Conservation (phyloP, 1,140 invertebrate species). For the Macrotrachela quadricornifera region DNA sequence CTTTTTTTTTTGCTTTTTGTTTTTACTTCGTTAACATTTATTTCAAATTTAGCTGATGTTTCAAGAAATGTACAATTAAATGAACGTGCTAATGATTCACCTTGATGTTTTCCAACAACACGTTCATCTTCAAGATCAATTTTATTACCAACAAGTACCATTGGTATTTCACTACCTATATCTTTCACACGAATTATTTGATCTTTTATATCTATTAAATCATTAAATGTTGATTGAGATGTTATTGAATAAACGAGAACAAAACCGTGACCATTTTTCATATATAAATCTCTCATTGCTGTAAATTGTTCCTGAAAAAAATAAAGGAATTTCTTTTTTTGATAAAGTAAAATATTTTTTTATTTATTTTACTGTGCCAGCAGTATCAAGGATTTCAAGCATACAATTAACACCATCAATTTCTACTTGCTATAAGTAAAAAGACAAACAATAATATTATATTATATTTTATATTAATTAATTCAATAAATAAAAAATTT, state of each 20-base stretch:
- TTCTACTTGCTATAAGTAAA: conserved; percentile 55
- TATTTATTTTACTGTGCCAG: conserved; percentile 58
- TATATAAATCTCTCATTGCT: conserved; percentile 98
- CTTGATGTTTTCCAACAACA: conserved; percentile 41
- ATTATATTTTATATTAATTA: background rate
- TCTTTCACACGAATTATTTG: conserved; percentile 96
- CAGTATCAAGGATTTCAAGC: conserved; percentile 96
- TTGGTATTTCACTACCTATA: conserved; percentile 52
- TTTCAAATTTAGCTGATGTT: background rate
- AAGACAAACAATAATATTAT: too few species aligned
- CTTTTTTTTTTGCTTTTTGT: too few species aligned
- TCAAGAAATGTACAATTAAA: background rate
- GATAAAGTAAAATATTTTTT: too few species aligned
- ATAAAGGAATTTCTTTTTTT: too few species aligned
- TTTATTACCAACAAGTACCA: conserved; percentile 97
- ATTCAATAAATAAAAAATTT: conserved; percentile 1
- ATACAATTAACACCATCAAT: conserved; percentile 97
- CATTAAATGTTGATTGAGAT: conserved; percentile 98
- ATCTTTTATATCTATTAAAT: conserved; percentile 90
- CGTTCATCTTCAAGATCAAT: conserved; percentile 95
- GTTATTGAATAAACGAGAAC: conserved; percentile 97
- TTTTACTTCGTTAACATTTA: background rate
- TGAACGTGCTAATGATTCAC: background rate
- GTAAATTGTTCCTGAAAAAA: conserved; percentile 81
- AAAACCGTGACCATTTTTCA: conserved; percentile 99